Percentiles rank a stretch among this genome's conserved stretches.
Conservation (phyloP, 2,797 vertebrate species). For the Helostoma temminkii region DNA sequence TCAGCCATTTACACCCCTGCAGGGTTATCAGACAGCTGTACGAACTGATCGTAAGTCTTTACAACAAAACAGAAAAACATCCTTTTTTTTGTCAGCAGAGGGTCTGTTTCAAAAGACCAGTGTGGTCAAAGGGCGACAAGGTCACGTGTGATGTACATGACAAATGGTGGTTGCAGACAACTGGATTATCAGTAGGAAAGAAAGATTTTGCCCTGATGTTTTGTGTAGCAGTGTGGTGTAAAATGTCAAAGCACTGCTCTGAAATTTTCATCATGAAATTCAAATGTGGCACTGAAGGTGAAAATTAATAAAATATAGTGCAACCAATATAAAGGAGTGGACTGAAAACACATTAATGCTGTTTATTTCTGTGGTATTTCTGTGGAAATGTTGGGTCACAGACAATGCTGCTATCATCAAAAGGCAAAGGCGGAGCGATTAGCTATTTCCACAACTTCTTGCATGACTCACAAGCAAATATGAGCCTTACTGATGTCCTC, state of each 20-base stretch:
- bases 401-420: slow-evolving; percentile 26
- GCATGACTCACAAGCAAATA: slow-evolving; percentile 68
- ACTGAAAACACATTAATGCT: slow-evolving; percentile 19
- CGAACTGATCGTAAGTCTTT: slow-evolving; percentile 21
- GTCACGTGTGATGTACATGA: slow-evolving; percentile 62
- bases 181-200: slow-evolving; percentile 54
- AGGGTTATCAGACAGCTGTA: slow-evolving; percentile 52
- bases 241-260: neutral
- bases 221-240: neutral
- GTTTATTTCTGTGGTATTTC: slow-evolving; percentile 20
- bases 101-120: slow-evolving; percentile 35
- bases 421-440: slow-evolving; percentile 14
- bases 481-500: slow-evolving; percentile 54
- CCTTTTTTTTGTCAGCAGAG: slow-evolving; percentile 33
- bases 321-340: neutral
- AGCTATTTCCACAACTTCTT: slow-evolving; percentile 54
- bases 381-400: slow-evolving; percentile 20
- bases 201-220: slow-evolving; percentile 25
- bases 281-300: too few species aligned
- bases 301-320: neutral
- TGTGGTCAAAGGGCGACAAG: slow-evolving; percentile 38
- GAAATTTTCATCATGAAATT: neutral
- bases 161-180: slow-evolving; percentile 55
- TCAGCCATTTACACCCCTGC: slow-evolving; percentile 6
- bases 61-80: slow-evolving; percentile 42